Evolutionary conservation across 2,113 vertebrate genomes (phyloP), one percentile per base, ranked within the genome.

Genomic region (Coregonus clupeaformis): DNA sequence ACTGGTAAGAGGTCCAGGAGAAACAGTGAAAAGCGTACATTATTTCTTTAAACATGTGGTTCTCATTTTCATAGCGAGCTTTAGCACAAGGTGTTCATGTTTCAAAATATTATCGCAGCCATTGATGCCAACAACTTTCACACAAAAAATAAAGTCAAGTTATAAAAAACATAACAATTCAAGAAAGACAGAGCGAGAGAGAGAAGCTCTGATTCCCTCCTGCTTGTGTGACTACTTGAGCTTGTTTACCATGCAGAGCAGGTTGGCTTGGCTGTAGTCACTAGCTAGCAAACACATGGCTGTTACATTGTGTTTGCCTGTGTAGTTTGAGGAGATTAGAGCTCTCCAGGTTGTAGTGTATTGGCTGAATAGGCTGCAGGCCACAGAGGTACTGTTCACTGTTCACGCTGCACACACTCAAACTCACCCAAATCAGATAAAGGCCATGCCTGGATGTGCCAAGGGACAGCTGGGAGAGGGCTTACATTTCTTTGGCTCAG

Each of bases 401-500:
- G 36, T 12, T 42, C 36, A 42, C 9, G 84, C 80, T 77, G 70
- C 73, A 76, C 72, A 69, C 45, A 52, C 64, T 76, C 49, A 47
- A 63, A 76, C 85, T 84, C 71, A 11, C 60, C 68, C 57, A 65
- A 84, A 89, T 87, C 86, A 71, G 85, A 91, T 89, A 83, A 85
- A 79, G 77, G 72, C 79, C 87, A 82, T 73, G 81, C 81, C 75
- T 85, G 63, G 79, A 89, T 89, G 84, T 87, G 80, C 88, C 87
- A 81, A 68, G 82, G 86, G 88, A 89, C 87, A 90, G 88, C 85
- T 87, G 86, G 36, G 36, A 42, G 36, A 75, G 27, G 81, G 82
- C 82, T 87, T 80, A 77, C 80, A 87, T 86, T 85, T 87, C 81
- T 77, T 77, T 91, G 89, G 87, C 88, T 80, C 65, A 1, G 36